A percentile compares a stretch with the other conserved stretches of the same genome.
Evolutionary conservation across 1,140 invertebrate species (phyloP).

Genomic region (Procambarus clarkii): DNA sequence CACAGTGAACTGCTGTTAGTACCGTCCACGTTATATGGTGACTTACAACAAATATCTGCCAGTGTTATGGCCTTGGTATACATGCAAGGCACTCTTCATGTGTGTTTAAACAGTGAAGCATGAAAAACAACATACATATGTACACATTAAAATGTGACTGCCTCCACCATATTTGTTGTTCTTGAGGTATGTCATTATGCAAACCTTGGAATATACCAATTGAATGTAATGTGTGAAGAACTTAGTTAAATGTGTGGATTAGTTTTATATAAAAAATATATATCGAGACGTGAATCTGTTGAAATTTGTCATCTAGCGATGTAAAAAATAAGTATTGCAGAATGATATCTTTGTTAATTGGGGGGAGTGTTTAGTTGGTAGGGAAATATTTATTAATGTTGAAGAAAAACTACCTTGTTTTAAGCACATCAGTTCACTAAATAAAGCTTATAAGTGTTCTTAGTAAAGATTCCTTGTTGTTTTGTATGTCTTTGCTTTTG

Average conservation of each 20-base stretch:
- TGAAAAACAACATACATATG: too few relatives aligned
- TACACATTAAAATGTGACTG: too few relatives aligned
- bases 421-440: background rate
- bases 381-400: background rate
- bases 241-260: background rate
- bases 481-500: too few relatives aligned
- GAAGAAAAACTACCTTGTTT: background rate
- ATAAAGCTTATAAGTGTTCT: background rate
- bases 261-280: background rate
- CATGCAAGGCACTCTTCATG: too few relatives aligned
- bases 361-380: background rate
- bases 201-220: background rate
- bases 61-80: too few relatives aligned
- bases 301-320: background rate
- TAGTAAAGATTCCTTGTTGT: too few relatives aligned
- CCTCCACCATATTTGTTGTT: too few relatives aligned
- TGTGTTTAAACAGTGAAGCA: too few relatives aligned
- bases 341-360: background rate
- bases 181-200: background rate
- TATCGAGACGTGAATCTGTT: background rate
- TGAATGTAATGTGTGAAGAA: background rate
- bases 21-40: background rate
- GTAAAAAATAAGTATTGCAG: background rate
- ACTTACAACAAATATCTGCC: background rate
- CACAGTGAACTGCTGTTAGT: background rate